Conservation (phyloP, 2,888 invertebrate species). For the Rhingia rostrata region DNA sequence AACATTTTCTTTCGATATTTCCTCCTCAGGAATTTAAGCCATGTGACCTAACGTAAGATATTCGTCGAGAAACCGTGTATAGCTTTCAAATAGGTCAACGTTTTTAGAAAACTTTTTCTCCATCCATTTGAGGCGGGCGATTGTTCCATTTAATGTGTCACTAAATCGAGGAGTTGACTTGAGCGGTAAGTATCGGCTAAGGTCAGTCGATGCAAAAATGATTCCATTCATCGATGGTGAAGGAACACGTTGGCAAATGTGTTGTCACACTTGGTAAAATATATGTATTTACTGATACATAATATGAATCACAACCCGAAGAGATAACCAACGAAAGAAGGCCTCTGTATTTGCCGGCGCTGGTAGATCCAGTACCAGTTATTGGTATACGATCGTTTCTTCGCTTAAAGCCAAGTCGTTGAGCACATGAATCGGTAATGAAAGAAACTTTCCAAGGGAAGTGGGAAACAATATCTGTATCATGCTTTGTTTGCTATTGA, state of each 20-base stretch:
- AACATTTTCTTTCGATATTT: no score
- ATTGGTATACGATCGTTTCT: conserved; percentile 20
- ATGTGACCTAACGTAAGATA: no score
- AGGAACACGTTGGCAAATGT: conserved; percentile 4
- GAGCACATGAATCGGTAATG: conserved; percentile 10
- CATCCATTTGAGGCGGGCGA: no score
- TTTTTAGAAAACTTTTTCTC: no score
- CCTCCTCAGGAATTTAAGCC: no score
- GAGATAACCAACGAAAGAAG: not conserved
- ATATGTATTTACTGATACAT: no score
- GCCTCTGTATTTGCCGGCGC: conserved; percentile 17
- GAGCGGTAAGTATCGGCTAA: conserved; percentile 15
- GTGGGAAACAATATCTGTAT: conserved; percentile 1
- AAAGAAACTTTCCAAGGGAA: conserved; percentile 4
- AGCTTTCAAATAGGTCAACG: no score
- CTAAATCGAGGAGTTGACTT: conserved; percentile 19
- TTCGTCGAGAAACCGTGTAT: no score
- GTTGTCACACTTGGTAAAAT: conserved; percentile 13
- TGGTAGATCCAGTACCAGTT: conserved; percentile 23
- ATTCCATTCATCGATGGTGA: conserved; percentile 24
- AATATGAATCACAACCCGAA: conserved; percentile 17
- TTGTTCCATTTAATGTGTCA: not conserved
- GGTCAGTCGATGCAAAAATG: conserved; percentile 22
- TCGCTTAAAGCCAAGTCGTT: conserved; percentile 9
- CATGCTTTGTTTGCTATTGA: not conserved